Evolutionary conservation across 1,140 invertebrate genomes (phyloP).

Genomic region (Cydia amplana): DNA sequence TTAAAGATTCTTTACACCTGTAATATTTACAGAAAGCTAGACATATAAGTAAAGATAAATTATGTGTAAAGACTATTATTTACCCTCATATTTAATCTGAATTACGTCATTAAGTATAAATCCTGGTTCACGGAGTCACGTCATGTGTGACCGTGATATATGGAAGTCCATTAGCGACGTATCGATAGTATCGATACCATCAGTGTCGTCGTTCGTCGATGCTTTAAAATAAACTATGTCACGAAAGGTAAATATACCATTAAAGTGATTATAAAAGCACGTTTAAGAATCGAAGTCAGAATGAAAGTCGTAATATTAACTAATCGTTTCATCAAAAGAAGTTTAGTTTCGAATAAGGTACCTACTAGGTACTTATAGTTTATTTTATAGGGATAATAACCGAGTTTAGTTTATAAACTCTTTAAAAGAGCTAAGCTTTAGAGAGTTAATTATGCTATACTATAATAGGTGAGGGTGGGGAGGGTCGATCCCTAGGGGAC

Average conservation of each 20-base stretch:
- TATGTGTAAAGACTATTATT: constrained; percentile 14
- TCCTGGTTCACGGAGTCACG: neutral
- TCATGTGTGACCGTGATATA: constrained; percentile 16
- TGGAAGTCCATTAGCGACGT: constrained; percentile 1
- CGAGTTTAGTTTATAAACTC: too few relatives aligned
- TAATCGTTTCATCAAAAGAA: too few relatives aligned
- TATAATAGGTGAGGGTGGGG: too few relatives aligned
- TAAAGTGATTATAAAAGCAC: constrained; percentile 7
- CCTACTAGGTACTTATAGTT: too few relatives aligned
- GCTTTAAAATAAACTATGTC: constrained; percentile 22
- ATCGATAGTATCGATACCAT: constrained; percentile 21
- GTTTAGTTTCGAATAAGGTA: too few relatives aligned
- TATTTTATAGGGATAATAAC: too few relatives aligned
- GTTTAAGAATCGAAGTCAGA: neutral
- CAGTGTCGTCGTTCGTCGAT: neutral
- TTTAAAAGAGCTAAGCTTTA: too few relatives aligned
- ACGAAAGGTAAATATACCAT: constrained; percentile 5
- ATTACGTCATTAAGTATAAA: constrained; percentile 3
- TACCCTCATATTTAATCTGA: neutral
- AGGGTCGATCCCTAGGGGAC: too few relatives aligned
- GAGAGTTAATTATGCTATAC: too few relatives aligned
- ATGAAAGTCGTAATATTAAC: neutral
- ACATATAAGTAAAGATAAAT: constrained; percentile 1
- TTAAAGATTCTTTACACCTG: too few relatives aligned
- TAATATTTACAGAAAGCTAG: too few relatives aligned